Evolutionary conservation across 2,113 vertebrate species (phyloP), one percentile per base, ranked within the genome.

Genomic region (Eupsittula cactorum): DNA sequence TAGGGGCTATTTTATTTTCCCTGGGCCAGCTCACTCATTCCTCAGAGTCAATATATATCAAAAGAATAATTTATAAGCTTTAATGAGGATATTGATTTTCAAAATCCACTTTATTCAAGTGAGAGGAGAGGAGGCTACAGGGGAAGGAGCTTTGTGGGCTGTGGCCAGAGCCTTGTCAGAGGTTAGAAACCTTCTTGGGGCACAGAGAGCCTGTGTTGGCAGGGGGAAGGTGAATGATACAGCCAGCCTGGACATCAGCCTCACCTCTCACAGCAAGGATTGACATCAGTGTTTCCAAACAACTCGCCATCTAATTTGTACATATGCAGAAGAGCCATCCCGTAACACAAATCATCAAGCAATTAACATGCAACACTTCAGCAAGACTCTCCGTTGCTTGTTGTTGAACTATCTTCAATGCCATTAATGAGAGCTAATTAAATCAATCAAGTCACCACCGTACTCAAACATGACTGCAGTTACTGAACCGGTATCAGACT

Each of bases 351-450:
- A 95, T 97, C 90, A 96, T 88, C 74, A 86, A 82, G 90, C 74
- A 96, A 90, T 92, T 97, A 93, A 93, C 94, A 94, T 82, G 93
- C 60, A 88, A 49, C 89, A 91, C 93, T 97, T 81, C 73, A 86
- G 86, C 5, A 21, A 88, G 35, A 53, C 86, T 94, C 95, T 97
- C 92, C n/a, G 2, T 63, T 90, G 55, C 64, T 88, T 92, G 59
- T 71, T 98, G 88, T 31, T 81, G 97, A 97, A 88, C 70, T 68
- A 49, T 65, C 67, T 88, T 70, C 95, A 94, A 49, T 74, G 87
- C 90, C 88, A 95, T 88, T 82, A 95, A 97, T 79, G 90, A 96
- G 93, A 92, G 95, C 85, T 98, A 97, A 97, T 97, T 97, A 97
- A 97, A 92, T 96, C 90, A 96, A 98, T 97, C 97, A 96, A 93